A percentile compares a stretch with the other conserved stretches of the same genome.
Conservation (phyloP, 2,888 invertebrate species). For the Lasius platythorax region DNA sequence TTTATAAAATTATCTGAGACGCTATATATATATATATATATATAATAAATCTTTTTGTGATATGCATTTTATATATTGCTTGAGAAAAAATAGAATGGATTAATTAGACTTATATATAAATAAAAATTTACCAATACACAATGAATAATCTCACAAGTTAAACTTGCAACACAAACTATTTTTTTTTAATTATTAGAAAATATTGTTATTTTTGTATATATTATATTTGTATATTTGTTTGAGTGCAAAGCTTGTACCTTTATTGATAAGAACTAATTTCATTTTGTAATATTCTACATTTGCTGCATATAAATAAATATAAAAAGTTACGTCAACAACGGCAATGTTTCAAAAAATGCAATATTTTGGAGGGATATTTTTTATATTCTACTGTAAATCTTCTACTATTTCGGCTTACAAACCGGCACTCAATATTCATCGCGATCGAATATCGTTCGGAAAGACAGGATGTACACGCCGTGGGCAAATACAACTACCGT, state of each 20-base stretch:
- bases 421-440: slow-evolving; percentile 63
- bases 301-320: background rate
- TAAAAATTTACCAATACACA: background rate
- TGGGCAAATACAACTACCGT: background rate
- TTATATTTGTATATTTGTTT: no score
- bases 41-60: background rate
- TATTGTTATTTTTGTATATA: background rate
- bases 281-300: background rate
- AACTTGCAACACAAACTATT: no score
- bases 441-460: slow-evolving; percentile 58
- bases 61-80: background rate
- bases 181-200: background rate
- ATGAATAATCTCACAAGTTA: background rate
- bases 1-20: background rate
- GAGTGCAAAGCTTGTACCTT: background rate
- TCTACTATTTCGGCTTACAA: slow-evolving; percentile 12
- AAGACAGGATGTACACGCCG: slow-evolving; percentile 30
- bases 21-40: no score
- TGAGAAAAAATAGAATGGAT: no score
- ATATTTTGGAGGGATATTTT: background rate
- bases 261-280: background rate
- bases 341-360: background rate
- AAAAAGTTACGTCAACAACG: background rate
- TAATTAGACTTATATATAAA: background rate
- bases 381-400: background rate